Percentiles rank a stretch among this genome's conserved stretches.
These are phyloP conservation scores for Aphis craccivora DNA, from an alignment of 1,140 invertebrate species.

Conservation along the genomic window DNA sequence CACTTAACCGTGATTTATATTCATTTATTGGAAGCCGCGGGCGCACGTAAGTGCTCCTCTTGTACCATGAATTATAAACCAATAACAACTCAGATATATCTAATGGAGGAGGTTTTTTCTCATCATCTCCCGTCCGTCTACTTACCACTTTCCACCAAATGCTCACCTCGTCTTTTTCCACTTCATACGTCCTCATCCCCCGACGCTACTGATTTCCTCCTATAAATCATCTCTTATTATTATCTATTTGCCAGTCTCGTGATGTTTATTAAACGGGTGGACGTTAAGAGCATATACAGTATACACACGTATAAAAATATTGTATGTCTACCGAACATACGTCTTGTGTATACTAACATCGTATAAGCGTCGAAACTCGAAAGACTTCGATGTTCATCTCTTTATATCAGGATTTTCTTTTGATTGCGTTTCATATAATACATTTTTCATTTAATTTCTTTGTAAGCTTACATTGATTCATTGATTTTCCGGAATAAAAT, in stretches of 20 bases:
- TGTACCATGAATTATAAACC: slow-evolving; percentile 51
- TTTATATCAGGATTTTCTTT: neutral
- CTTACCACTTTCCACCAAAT: neutral
- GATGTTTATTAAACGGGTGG: slow-evolving; percentile 31
- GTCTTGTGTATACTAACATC: neutral
- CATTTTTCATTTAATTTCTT: neutral
- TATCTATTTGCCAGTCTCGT: neutral
- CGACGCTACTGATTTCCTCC: neutral
- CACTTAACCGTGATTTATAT: slow-evolving; percentile 56
- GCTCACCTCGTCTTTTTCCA: neutral
- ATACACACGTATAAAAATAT: neutral
- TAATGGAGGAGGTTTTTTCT: slow-evolving; percentile 19
- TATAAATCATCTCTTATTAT: slow-evolving; percentile 40
- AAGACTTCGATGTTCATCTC: neutral
- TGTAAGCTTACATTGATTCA: neutral
- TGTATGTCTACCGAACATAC: neutral
- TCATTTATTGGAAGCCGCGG: slow-evolving; percentile 42
- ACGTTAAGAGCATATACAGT: slow-evolving; percentile 8
- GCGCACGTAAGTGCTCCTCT: slow-evolving; percentile 27
- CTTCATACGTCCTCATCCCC: neutral
- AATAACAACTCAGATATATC: slow-evolving; percentile 38
- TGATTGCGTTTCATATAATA: neutral
- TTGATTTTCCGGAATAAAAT: neutral
- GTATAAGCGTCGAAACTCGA: neutral
- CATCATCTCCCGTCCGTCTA: neutral